Evolutionary conservation across 2,888 invertebrate genomes (phyloP), one percentile per base, ranked within the genome.

Genomic region (Drosophila acutilabella): DNA sequence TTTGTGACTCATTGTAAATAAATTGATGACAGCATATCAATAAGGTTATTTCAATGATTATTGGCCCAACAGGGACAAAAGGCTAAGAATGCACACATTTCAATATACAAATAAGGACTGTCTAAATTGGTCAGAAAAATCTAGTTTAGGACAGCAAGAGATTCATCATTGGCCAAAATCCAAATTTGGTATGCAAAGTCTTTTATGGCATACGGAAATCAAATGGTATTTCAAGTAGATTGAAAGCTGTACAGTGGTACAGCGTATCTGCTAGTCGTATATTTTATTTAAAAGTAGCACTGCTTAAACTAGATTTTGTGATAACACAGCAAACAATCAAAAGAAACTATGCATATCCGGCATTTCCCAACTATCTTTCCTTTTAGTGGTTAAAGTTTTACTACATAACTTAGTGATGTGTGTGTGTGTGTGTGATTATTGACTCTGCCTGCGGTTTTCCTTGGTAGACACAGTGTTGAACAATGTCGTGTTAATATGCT

Each of bases 381-480:
- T 41, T 30, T 50, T 59, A 41, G 58, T 48, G 58, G 58, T 56
- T 56, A 56, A 62, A 56, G n/a, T 38, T 47, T 38, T 26, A 36
- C 18, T 36, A 42, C 16, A 18, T 57, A 33, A 16, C 26, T 26
- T 30, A 44, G 18, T 14, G 14, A 14, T 36, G 47, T 53, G 11
- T 45, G 18, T 56, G 48, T 23, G 33, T 48, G 40, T 53, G 52
- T 57, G 48, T 53, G 23, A 58, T 58, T 71, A 52, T 56, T 70
- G 38, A 45, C 48, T 69, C 48, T 54, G 44, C 38, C 42, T 71
- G 71, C 58, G 67, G 68, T 65, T 68, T 68, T 23, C 58, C 66
- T 14, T 5, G 47, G 38, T 33, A 41, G 51, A 52, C 44, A 51
- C 41, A 52, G 51, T 40, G 61, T 42, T 61, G 56, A 38, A 52